Base-by-base conservation (phyloP, 2,888 invertebrate species). In the Galeopsomyia nigrocyanea region DNA sequence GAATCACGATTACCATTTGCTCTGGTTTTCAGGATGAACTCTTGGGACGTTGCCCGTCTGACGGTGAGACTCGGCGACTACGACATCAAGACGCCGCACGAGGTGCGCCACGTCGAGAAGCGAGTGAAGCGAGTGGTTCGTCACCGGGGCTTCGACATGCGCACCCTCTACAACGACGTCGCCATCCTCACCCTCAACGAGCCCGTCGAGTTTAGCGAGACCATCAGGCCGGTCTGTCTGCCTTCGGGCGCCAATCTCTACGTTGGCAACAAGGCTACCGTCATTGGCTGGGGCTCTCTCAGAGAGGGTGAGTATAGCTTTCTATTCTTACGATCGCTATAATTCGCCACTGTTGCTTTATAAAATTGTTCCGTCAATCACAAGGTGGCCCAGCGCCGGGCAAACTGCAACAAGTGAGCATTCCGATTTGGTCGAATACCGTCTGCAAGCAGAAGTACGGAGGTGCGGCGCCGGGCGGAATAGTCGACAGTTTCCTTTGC, bases 281-380 rank as follows among this genome's bases (percentile, higher is more conserved):
- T 96, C 3, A 93, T 95, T 71, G 96, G 96, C 55, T 96, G 96
- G 96, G 96, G 95, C 60, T 95, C 95, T 81, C 88, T 94, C 76
- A 88, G 92, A 81, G 94, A 94, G 87, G 92, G 94, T 93, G 82
- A 88, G 90, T 87, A 67, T n/a, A 57, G 46, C 56, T 63, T 56
- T 68, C 47, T 61, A 60, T 63, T 60, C 14, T n/a, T 21, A 7
- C 39, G 5, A 39, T 39, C 10, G 39, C 13, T 7, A 39, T 13
- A 1, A 3, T 39, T n/a, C n/a, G n/a, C n/a, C n/a, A n/a, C n/a
- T n/a, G n/a, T n/a, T n/a, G n/a, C n/a, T n/a, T n/a, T n/a, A n/a
- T n/a, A n/a, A n/a, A n/a, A 5, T 26, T 26, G 26, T 26, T 3
- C 5, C 6, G 14, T 56, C 3, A 26, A 65, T 55, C 81, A 94